Conservation (phyloP, 1,140 invertebrate species). For the Drosophila funebris region DNA sequence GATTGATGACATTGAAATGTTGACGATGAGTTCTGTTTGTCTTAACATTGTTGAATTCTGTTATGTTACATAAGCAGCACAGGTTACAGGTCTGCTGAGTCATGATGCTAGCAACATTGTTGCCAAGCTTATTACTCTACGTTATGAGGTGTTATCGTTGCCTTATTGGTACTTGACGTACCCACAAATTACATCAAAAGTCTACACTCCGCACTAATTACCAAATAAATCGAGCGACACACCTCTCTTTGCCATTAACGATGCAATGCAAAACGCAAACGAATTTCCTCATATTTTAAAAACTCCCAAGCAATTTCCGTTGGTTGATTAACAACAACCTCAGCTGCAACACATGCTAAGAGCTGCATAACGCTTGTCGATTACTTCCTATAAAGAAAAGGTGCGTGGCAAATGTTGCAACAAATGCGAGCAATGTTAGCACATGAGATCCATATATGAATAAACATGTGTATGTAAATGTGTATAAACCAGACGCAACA, state of each 20-base stretch:
- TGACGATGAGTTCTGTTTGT: not conserved
- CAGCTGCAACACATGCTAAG: not conserved
- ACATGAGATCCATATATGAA: slow-evolving; percentile 24
- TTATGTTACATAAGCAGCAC: not conserved
- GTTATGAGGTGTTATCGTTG: not conserved
- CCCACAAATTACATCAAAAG: not conserved
- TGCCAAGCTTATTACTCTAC: not conserved
- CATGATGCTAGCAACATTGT: not conserved
- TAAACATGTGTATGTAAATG: not conserved
- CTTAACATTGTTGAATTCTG: not conserved
- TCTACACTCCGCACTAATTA: slow-evolving; percentile 12
- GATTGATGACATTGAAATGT: slow-evolving; percentile 8
- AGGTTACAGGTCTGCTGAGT: not conserved
- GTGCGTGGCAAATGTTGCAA: slow-evolving; percentile 61
- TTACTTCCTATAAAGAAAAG: slow-evolving; percentile 65
- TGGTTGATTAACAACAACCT: slow-evolving; percentile 51
- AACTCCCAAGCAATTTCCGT: slow-evolving; percentile 64
- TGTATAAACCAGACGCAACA: slow-evolving; percentile 28
- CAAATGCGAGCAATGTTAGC: slow-evolving; percentile 67
- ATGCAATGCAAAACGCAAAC: slow-evolving; percentile 63
- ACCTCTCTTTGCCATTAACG: slow-evolving; percentile 8
- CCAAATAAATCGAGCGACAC: slow-evolving; percentile 16
- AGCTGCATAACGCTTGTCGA: slow-evolving; percentile 59
- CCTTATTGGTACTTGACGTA: not conserved
- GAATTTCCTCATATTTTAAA: slow-evolving; percentile 64